Evolutionary conservation across 2,888 invertebrate species (phyloP).

Genomic region (Drosophila suboccidentalis): DNA sequence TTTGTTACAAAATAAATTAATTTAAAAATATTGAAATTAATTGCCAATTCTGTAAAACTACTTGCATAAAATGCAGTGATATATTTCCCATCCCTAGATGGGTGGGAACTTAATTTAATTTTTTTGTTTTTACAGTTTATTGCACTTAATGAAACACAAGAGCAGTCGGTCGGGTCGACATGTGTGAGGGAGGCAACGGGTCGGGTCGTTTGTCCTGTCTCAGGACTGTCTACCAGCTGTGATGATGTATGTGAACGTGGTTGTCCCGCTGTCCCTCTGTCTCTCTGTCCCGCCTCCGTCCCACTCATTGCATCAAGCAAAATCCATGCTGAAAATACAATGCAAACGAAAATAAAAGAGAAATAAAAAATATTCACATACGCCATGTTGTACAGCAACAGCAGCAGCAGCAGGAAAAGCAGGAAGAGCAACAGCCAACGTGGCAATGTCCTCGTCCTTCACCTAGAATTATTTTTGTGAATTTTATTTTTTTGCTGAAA

Average conservation of each 20-base stretch:
- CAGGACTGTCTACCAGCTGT: conserved; percentile 67
- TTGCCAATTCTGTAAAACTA: too few species aligned
- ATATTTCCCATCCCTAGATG: conserved; percentile 42
- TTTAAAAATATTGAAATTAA: too few species aligned
- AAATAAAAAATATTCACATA: conserved; percentile 52
- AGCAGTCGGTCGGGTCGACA: conserved; percentile 15
- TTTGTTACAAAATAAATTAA: too few species aligned
- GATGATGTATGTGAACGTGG: conserved; percentile 71
- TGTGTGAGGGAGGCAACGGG: conserved; percentile 35
- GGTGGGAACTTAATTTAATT: conserved; percentile 61
- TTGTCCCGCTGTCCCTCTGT: conserved; percentile 28
- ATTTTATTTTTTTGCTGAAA: conserved; percentile 58
- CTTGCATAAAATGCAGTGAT: neutral
- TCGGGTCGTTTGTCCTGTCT: conserved; percentile 62
- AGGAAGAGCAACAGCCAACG: conserved; percentile 22
- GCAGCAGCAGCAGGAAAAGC: conserved; percentile 11
- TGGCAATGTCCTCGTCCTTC: conserved; percentile 80
- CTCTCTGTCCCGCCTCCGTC: neutral
- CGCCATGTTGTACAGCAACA: conserved; percentile 45
- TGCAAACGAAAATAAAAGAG: conserved; percentile 44
- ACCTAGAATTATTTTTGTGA: conserved; percentile 83
- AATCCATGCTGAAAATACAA: conserved; percentile 68
- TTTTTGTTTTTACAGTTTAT: conserved; percentile 67
- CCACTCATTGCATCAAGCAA: conserved; percentile 20
- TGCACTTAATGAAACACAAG: conserved; percentile 78